These are phyloP conservation scores for Caenorhabditis afra DNA, from an alignment of 2,888 invertebrate species.

Conservation along the genomic window DNA sequence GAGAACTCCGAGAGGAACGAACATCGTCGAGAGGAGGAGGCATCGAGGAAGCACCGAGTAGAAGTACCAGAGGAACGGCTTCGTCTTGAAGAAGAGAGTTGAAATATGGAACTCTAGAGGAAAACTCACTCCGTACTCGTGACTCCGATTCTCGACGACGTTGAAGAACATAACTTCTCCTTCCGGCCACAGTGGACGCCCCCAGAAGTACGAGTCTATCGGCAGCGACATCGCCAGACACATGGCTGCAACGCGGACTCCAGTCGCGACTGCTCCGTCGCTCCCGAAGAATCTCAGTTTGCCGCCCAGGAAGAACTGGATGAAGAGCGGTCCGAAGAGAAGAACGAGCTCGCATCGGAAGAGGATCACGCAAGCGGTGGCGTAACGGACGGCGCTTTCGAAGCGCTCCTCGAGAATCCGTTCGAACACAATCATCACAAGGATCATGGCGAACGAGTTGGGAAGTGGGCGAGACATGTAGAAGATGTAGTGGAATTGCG, in stretches of 20 bases:
- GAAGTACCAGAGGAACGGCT: constrained; percentile 97
- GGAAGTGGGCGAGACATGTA: constrained; percentile 95
- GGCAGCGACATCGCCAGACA: constrained; percentile 85
- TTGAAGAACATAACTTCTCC: constrained; percentile 98
- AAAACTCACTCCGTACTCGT: constrained; percentile 91
- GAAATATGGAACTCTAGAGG: neutral
- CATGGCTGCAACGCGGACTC: constrained; percentile 80
- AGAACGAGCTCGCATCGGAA: constrained; percentile 89
- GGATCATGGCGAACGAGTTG: constrained; percentile 92
- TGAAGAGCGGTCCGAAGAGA: constrained; percentile 87
- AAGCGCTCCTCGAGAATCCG: constrained; percentile 88
- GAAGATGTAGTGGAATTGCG: constrained; percentile 98
- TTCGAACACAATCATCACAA: constrained; percentile 90
- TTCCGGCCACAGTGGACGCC: constrained; percentile 92
- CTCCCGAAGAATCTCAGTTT: constrained; percentile 84
- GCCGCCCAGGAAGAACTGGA: constrained; percentile 87
- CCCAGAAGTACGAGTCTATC: constrained; percentile 95
- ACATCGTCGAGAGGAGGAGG: constrained; percentile 88
- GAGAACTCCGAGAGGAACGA: constrained; percentile 84
- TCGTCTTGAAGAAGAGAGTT: constrained; percentile 84
- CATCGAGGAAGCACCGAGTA: constrained; percentile 96
- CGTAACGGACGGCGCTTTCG: constrained; percentile 85
- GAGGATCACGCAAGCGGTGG: constrained; percentile 72
- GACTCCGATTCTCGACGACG: constrained; percentile 92
- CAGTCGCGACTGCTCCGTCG: constrained; percentile 78